Evolutionary conservation across 1,140 invertebrate genomes (phyloP), one percentile per base, ranked within the genome.

Genomic region (Sesamia nonagrioides): DNA sequence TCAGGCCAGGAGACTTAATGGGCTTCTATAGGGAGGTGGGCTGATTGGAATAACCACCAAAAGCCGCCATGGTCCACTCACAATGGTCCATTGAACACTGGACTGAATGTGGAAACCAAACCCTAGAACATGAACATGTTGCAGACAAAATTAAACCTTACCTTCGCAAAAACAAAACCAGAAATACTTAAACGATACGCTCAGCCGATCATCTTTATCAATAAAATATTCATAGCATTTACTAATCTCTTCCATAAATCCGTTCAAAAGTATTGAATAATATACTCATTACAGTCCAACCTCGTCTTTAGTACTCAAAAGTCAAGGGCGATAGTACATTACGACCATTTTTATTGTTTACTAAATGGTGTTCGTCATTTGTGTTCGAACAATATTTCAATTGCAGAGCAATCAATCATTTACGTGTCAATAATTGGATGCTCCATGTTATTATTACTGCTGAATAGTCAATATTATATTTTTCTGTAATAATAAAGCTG

Each of bases 331-430:
- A 35, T 79, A 81, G 80, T 82, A 81, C 66, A 79, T 27, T 27
- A 27, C 27, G 27, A 1, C 27, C 27, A 27, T 27, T 37, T 79
- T 82, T 82, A 92, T 94, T 94, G 89, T 94, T 90, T 91, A 87
- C 82, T 75, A 84, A 88, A 85, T 45, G 56, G 45, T 42, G 72
- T 45, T 63, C 35, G n/a, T 63, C 58, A 11, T 63, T 69, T 48
- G 40, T 48, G 18, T 45, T 45, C 4, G 54, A 60, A 60, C 72
- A 60, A 37, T 45, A 60, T 60, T 74, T 76, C n/a, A 63, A 50
- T 61, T 50, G 21, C 27, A 48, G 35, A 52, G 50, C 50, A 52
- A 71, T 71, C 68, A 71, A 52, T 71, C 68, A 71, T 71, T 35
- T 35, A 33, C 11, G 33, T 54, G 68, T 52, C 68, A 71, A 50